A percentile compares a stretch with the other conserved stretches of the same genome.
These are phyloP conservation scores for Spodoptera picta DNA, from an alignment of 2,888 invertebrate genomes.

Conservation along the genomic window DNA sequence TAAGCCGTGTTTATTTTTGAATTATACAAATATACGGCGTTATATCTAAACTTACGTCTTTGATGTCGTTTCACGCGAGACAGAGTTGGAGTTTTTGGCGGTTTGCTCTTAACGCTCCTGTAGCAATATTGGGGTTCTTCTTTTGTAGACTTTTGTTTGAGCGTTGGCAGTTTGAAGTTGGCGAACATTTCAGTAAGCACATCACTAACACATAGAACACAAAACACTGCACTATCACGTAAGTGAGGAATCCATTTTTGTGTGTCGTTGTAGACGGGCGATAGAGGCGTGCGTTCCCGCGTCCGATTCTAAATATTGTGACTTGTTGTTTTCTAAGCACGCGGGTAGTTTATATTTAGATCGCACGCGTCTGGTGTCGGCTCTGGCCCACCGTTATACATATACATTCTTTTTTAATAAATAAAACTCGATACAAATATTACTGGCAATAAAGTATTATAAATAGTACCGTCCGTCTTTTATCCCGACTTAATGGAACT, in stretches of 20 bases:
- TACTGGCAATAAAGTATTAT: constrained; percentile 78
- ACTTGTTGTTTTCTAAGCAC: constrained; percentile 81
- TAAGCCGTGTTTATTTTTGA: constrained; percentile 77
- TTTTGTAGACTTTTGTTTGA: constrained; percentile 81
- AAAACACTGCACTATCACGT: constrained; percentile 58
- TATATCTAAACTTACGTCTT: constrained; percentile 79
- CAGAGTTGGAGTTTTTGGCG: constrained; percentile 87
- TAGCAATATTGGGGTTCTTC: constrained; percentile 86
- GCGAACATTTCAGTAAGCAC: constrained; percentile 84
- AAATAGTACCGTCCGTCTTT: constrained; percentile 70
- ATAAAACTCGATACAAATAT: constrained; percentile 81
- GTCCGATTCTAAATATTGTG: constrained; percentile 77
- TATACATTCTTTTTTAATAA: constrained; percentile 71
- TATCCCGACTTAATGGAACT: constrained; percentile 74
- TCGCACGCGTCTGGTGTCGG: constrained; percentile 73
- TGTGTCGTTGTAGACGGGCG: constrained; percentile 50
- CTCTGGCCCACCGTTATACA: constrained; percentile 75
- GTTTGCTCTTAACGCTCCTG: constrained; percentile 85
- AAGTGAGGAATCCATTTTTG: constrained; percentile 51
- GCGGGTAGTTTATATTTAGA: constrained; percentile 81
- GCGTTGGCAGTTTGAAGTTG: constrained; percentile 87
- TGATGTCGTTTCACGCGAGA: constrained; percentile 86
- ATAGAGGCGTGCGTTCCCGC: constrained; percentile 74
- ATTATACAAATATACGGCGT: constrained; percentile 63
- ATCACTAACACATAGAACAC: constrained; percentile 53